Base-by-base conservation (phyloP, 2,888 invertebrate species). In the Sylvicola fuscatus region DNA sequence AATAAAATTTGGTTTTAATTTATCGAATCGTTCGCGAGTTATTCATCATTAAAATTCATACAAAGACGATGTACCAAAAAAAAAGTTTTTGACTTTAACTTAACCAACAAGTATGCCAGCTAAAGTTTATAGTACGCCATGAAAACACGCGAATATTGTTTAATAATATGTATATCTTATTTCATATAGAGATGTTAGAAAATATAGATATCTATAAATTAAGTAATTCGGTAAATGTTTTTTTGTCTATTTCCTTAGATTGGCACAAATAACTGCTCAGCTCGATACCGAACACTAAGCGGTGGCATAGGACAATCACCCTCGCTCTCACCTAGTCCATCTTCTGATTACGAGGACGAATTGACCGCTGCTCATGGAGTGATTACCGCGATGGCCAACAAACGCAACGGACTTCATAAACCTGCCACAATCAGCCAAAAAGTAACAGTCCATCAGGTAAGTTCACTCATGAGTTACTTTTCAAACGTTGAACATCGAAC, bases 291-390 rank as follows among this genome's bases (percentile, higher is more conserved):
- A 36, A 59, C 59, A 43, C 58, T 66, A 43, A 66, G 66, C 53
- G 66, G 66, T 45, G 66, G 66, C 42, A 62, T 65, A 47, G 67
- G 66, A 42, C 66, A 65, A 38, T 58, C 59, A 27, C 58, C 58
- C 21, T 59, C 59, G 29, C 47, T 58, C 36, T 73, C 73, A 38
- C 71, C 73, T 37, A 72, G 69, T 52, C 72, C 72, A 43, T 72
- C 72, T 52, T 72, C 71, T 44, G 72, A 72, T 59, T 72, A 73
- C 55, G 73, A 72, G 56, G 69, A 69, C 51, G 71, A 72, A 51
- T 72, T 73, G 48, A 70, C 71, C 45, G 64, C 67, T 48, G 53
- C 56, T 38, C 49, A 56, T 37, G 53, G 54, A 31, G 45, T 55
- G 36, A 50, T 55, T 41, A 46, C 51, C 40, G 47, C 44, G 40